Evolutionary conservation across 2,113 vertebrate species (phyloP).

Genomic region (Saccopteryx bilineata): DNA sequence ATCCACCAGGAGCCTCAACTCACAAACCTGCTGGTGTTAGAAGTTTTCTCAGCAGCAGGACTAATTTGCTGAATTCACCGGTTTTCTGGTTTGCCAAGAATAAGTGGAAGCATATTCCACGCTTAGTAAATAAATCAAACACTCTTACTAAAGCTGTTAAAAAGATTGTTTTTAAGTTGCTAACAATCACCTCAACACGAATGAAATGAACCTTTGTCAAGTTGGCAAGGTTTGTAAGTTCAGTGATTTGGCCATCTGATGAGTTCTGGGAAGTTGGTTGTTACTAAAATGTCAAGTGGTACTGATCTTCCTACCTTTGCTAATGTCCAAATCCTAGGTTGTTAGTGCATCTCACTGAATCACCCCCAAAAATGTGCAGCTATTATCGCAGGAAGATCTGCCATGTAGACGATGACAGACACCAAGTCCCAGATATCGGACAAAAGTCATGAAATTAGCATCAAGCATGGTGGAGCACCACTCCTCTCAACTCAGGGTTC

Average conservation of each 20-base stretch:
- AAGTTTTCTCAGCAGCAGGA: conserved; percentile 61
- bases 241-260: background rate
- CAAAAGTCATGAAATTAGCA: background rate
- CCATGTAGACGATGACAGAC: accelerated
- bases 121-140: conserved; percentile 29
- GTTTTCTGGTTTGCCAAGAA: conserved; percentile 59
- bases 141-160: background rate
- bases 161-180: background rate
- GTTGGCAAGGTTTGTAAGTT: background rate
- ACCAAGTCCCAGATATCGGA: no score
- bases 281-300: no score
- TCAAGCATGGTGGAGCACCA: accelerated
- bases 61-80: conserved; percentile 67
- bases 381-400: background rate
- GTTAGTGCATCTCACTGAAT: no score
- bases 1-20: conserved; percentile 39
- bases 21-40: conserved; percentile 52
- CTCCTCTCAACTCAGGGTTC: background rate
- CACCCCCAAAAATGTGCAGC: no score
- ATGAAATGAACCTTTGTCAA: background rate
- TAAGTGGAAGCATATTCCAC: conserved; percentile 5
- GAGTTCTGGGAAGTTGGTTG: background rate
- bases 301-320: background rate
- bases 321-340: background rate
- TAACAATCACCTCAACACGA: background rate